Conservation (phyloP, 2,888 invertebrate genomes). For the Zhengitettix transpicula region DNA sequence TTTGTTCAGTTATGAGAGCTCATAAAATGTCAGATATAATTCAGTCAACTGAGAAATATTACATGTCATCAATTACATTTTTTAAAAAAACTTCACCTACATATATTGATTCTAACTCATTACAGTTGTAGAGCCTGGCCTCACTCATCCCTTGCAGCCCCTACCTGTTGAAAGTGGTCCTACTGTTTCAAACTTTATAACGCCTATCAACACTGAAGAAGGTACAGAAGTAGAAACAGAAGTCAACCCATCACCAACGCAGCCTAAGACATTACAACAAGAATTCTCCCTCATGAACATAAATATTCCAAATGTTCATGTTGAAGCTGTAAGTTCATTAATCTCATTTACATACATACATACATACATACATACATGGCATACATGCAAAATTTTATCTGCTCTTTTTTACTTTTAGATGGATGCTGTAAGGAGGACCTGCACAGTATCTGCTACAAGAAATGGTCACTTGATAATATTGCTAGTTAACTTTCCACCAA, state of each 20-base stretch:
- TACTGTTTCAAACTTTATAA: slow-evolving; percentile 1
- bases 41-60: too few relatives aligned
- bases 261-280: slow-evolving; percentile 47
- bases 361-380: neutral
- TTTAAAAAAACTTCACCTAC: neutral
- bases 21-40: too few relatives aligned
- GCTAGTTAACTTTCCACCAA: slow-evolving; percentile 50
- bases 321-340: slow-evolving; percentile 23
- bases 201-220: neutral
- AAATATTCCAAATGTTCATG: slow-evolving; percentile 52
- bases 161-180: slow-evolving; percentile 2
- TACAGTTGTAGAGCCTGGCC: slow-evolving; percentile 7
- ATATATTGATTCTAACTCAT: neutral
- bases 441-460: slow-evolving; percentile 37
- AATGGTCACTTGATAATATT: slow-evolving; percentile 37
- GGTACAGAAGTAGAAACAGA: slow-evolving; percentile 5
- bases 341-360: neutral
- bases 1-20: too few relatives aligned
- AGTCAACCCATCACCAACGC: slow-evolving; percentile 15
- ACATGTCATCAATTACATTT: neutral
- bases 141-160: slow-evolving; percentile 7
- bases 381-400: neutral
- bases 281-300: slow-evolving; percentile 61
- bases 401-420: slow-evolving; percentile 20
- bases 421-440: slow-evolving; percentile 38